Evolutionary conservation across 2,797 vertebrate species (phyloP), one percentile per base, ranked within the genome.

Genomic region (Malacoctenus gilli): DNA sequence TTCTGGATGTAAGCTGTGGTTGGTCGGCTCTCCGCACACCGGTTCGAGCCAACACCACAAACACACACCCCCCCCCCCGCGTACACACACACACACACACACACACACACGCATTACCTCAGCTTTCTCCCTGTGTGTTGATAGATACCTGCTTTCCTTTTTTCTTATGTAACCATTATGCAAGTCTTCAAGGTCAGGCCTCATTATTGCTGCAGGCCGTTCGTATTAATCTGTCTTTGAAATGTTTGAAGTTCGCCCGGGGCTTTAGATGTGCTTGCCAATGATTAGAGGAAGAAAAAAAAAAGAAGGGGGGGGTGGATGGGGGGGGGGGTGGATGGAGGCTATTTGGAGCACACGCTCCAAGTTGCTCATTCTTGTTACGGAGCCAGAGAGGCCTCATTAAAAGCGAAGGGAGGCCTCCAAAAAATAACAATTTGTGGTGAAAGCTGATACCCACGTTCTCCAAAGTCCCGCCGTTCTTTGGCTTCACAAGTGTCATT

Each of bases 241-340:
- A 70, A 48, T 66, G 59, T 84, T 77, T 83, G 69, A 83, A 68
- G 73, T 78, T 37, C 10, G 18, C 63, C 59, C 8, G 14, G 44
- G 37, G 67, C 61, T 73, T 86, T 28, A 80, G 82, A 86, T 62
- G 72, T 78, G 59, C 18, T 62, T 83, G 84, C 82, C 80, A 85
- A 20, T 62, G 42, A 72, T 67, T 62, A 28, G 25, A 28, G 25
- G 9, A 28, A 9, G 25, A 5, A 5, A 9, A 9, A 28, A 9
- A 9, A 5, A 19, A 18, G 36, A 16, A 8, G 8, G 5, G 1
- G 9, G 16, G 18, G 18, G 8, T 2, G 25, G 5, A n/a, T 1
- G 21, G 13, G 14, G n/a, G 47, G 28, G 18, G 48, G 32, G 55
- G n/a, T n/a, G n/a, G n/a, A n/a, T n/a, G n/a, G 46, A 36, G 28